phyloP scores from a whole-genome alignment of 2,888 invertebrate genomes.

The Hydrotaea diabolus region DNA sequence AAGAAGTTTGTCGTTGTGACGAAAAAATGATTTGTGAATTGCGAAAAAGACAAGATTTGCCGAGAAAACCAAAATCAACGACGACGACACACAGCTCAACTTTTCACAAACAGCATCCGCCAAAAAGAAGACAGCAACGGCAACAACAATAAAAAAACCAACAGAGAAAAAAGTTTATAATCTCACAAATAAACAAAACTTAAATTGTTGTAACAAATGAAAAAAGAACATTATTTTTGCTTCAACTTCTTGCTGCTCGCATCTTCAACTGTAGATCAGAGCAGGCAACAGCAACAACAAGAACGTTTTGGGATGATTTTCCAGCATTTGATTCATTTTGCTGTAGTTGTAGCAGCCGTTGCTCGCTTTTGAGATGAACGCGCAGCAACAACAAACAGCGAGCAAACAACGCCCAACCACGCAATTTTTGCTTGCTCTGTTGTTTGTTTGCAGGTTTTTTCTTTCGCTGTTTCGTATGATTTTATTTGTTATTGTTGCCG shows the following conservation, averaged over 20 bases:
- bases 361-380: slow-evolving; percentile 30
- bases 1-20: slow-evolving; percentile 51
- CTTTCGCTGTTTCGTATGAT: slow-evolving; percentile 45
- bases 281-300: too few species aligned
- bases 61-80: slow-evolving; percentile 37
- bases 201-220: slow-evolving; percentile 22
- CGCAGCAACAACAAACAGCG: slow-evolving; percentile 11
- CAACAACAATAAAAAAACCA: too few species aligned
- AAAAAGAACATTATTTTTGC: slow-evolving; percentile 31
- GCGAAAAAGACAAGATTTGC: slow-evolving; percentile 59
- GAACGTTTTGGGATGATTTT: slow-evolving; percentile 7
- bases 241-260: slow-evolving; percentile 8
- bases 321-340: slow-evolving; percentile 30
- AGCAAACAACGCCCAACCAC: slow-evolving; percentile 65
- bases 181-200: slow-evolving; percentile 24
- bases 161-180: slow-evolving; percentile 64
- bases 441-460: slow-evolving; percentile 44
- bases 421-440: slow-evolving; percentile 66
- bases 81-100: slow-evolving; percentile 26
- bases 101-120: slow-evolving; percentile 70
- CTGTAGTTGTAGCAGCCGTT: slow-evolving; percentile 41
- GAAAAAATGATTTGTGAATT: slow-evolving; percentile 70
- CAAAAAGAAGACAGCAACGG: slow-evolving; percentile 70
- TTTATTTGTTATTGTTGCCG: slow-evolving; percentile 45
- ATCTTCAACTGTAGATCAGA: slow-evolving; percentile 49